These are phyloP conservation scores for Anaspis maculata DNA, from an alignment of 2,888 invertebrate species.

Conservation along the genomic window DNA sequence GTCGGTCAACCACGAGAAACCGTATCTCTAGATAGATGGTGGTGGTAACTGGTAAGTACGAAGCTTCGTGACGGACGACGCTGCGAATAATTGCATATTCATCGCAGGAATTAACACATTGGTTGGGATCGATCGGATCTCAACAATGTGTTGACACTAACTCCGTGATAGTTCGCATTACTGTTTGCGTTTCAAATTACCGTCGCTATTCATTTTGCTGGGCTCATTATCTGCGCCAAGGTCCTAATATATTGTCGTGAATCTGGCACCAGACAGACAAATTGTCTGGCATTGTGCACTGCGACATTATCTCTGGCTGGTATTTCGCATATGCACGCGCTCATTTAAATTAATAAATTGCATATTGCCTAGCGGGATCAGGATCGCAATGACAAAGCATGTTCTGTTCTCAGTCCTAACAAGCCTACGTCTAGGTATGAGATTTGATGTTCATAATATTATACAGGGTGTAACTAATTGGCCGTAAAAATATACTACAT, in stretches of 20 bases:
- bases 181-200: constrained; percentile 21
- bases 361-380: no score
- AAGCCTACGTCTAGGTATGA: no score
- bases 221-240: constrained; percentile 14
- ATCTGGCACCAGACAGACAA: constrained; percentile 16
- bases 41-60: no score
- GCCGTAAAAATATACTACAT: no score
- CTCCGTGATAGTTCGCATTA: constrained; percentile 19
- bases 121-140: constrained; percentile 15
- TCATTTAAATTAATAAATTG: constrained; percentile 15
- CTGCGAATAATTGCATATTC: constrained; percentile 22
- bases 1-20: no score
- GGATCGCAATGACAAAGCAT: no score
- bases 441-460: no score
- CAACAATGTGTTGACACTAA: constrained; percentile 21
- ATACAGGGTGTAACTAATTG: no score
- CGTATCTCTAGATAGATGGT: no score
- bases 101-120: constrained; percentile 19
- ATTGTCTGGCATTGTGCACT: constrained; percentile 14
- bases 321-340: constrained; percentile 6
- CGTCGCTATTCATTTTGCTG: constrained; percentile 19
- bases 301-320: constrained; percentile 5
- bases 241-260: constrained; percentile 16
- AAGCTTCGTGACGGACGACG: no score
- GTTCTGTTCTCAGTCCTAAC: no score